Percentiles rank a stretch among this genome's conserved stretches.
Evolutionary conservation across 1,140 invertebrate species (phyloP).

Genomic region (Drosophila nigrodunni): DNA sequence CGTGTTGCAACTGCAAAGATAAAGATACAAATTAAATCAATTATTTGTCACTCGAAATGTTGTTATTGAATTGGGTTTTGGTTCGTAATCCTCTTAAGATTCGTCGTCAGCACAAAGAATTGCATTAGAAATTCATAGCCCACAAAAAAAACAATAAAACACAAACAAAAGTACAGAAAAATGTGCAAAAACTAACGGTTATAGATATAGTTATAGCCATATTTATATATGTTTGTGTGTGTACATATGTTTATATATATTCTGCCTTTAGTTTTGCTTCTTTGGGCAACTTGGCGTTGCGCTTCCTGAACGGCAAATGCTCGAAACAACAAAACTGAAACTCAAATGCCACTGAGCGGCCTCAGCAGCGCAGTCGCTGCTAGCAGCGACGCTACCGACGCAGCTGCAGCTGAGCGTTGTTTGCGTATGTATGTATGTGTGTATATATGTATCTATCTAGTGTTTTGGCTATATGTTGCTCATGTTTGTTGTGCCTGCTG

Average conservation of each 20-base stretch:
- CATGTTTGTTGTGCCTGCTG: slow-evolving; percentile 69
- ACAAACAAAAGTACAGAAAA: slow-evolving; percentile 31
- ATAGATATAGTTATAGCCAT: slow-evolving; percentile 31
- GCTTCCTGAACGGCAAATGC: slow-evolving; percentile 73
- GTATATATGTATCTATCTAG: slow-evolving; percentile 70
- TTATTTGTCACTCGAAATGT: background rate
- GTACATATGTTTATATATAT: slow-evolving; percentile 18
- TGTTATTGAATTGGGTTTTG: background rate
- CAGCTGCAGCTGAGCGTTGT: slow-evolving; percentile 15
- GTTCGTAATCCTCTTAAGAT: slow-evolving; percentile 54
- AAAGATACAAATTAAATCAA: background rate
- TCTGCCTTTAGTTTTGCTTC: slow-evolving; percentile 43
- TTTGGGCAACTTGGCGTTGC: slow-evolving; percentile 72
- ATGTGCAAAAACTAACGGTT: slow-evolving; percentile 18
- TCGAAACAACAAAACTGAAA: slow-evolving; percentile 60
- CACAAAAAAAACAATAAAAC: slow-evolving; percentile 36
- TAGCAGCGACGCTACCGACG: slow-evolving; percentile 34
- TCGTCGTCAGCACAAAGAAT: slow-evolving; percentile 42
- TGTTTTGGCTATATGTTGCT: slow-evolving; percentile 79
- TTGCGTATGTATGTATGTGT: slow-evolving; percentile 18
- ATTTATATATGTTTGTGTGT: slow-evolving; percentile 17
- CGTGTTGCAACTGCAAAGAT: slow-evolving; percentile 6
- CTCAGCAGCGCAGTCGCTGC: slow-evolving; percentile 31
- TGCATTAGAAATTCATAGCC: slow-evolving; percentile 67
- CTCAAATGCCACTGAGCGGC: slow-evolving; percentile 50